These are phyloP conservation scores for Panulirus ornatus DNA, from an alignment of 1,140 invertebrate genomes.

Conservation along the genomic window DNA sequence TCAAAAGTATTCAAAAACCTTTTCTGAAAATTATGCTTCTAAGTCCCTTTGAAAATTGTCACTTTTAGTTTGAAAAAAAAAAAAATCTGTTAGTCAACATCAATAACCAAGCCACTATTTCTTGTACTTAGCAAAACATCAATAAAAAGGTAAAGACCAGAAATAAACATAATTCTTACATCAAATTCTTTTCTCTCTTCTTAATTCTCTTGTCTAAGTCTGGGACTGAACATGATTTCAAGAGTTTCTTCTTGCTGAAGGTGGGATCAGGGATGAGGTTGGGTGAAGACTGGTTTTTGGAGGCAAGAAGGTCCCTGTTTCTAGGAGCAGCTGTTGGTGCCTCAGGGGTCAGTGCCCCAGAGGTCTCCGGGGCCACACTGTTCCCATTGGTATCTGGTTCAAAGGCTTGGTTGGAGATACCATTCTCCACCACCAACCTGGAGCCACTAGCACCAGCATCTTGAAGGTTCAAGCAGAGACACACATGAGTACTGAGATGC, in stretches of 20 bases:
- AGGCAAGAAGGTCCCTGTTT: too few relatives aligned
- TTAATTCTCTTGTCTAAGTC: conserved; percentile 87
- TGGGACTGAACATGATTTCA: conserved; percentile 85
- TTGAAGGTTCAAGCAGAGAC: neutral
- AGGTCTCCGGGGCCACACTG: neutral
- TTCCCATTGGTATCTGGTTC: conserved; percentile 19
- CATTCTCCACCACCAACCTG: conserved; percentile 22
- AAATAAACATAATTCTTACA: conserved; percentile 73
- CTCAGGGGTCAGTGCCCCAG: neutral
- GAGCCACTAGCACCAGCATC: neutral
- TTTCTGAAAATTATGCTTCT: too few relatives aligned
- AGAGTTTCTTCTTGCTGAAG: conserved; percentile 19
- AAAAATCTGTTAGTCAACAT: too few relatives aligned
- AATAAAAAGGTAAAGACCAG: too few relatives aligned
- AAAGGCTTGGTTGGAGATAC: conserved; percentile 35
- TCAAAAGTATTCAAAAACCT: too few relatives aligned
- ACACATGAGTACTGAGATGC: too few relatives aligned
- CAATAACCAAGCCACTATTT: too few relatives aligned
- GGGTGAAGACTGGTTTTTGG: neutral
- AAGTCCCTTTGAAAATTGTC: too few relatives aligned
- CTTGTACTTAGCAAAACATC: too few relatives aligned
- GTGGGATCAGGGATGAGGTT: neutral
- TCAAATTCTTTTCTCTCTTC: conserved; percentile 81
- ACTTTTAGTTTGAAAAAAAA: too few relatives aligned
- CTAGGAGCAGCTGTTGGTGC: neutral